These are phyloP conservation scores for Heterochromis multidens DNA, from an alignment of 2,113 vertebrate genomes.

Conservation along the genomic window DNA sequence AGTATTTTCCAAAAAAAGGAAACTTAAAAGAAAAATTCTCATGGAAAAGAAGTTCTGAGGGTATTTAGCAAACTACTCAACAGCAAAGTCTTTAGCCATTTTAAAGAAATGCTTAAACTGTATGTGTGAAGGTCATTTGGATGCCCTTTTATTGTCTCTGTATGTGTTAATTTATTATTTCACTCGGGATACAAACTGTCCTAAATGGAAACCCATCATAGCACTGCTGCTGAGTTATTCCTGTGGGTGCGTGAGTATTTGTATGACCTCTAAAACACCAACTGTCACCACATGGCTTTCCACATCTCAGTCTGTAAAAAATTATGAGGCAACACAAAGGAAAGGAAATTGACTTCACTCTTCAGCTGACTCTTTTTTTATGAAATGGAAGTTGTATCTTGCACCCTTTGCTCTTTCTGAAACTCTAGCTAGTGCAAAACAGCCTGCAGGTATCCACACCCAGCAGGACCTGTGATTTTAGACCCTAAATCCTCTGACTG, in stretches of 20 bases:
- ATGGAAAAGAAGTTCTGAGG: neutral
- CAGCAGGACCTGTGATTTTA: conserved; percentile 52
- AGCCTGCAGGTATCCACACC: conserved; percentile 40
- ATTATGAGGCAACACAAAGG: neutral
- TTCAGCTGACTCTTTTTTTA: neutral
- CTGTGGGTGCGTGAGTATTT: neutral
- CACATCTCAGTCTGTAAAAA: conserved; percentile 18
- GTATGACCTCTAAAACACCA: neutral
- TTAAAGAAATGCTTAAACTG: neutral
- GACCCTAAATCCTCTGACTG: conserved; percentile 56
- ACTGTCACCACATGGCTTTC: conserved; percentile 4
- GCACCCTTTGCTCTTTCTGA: conserved; percentile 13
- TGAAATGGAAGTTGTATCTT: neutral
- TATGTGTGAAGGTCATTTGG: neutral
- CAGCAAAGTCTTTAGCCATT: neutral
- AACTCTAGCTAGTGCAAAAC: conserved; percentile 25
- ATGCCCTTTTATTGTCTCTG: neutral
- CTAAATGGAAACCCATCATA: neutral
- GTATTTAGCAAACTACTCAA: neutral
- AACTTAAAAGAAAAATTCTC: neutral
- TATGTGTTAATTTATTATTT: neutral
- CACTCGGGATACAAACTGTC: neutral
- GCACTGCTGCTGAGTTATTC: neutral
- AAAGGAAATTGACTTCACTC: neutral
- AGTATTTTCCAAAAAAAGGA: neutral